These are phyloP conservation scores for Arrhopalites spinosus DNA, from an alignment of 2,888 invertebrate genomes.

Conservation along the genomic window DNA sequence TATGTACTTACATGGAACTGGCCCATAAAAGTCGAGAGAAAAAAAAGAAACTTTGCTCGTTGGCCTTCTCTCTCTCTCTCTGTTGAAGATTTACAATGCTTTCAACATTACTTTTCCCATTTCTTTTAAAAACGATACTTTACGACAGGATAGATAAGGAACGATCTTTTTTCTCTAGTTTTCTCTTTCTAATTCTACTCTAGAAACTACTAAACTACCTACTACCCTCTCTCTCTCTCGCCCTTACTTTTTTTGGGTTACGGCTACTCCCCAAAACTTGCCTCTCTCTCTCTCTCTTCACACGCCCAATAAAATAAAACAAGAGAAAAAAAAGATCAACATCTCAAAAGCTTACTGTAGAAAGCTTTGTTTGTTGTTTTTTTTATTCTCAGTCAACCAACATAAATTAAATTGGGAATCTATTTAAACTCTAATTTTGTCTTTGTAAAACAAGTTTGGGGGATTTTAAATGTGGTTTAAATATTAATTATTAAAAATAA, in stretches of 20 bases:
- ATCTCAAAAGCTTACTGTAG: no score
- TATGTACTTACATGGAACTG: neutral
- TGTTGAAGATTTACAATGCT: constrained; percentile 28
- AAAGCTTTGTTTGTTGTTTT: no score
- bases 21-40: constrained; percentile 11
- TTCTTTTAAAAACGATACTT: constrained; percentile 22
- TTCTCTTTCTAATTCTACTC: neutral
- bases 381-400: no score
- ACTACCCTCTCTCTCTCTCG: neutral
- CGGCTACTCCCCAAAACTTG: no score
- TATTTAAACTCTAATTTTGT: no score
- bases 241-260: neutral
- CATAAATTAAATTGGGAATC: no score
- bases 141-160: neutral
- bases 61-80: neutral
- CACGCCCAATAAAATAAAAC: neutral
- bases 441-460: no score
- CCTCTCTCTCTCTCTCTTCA: neutral
- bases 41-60: neutral
- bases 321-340: no score
- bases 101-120: constrained; percentile 30
- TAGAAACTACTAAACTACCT: neutral
- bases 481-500: neutral
- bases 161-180: neutral
- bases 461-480: no score